phyloP scores from a whole-genome alignment of 2,113 vertebrate species.

The Chaetura pelagica region DNA sequence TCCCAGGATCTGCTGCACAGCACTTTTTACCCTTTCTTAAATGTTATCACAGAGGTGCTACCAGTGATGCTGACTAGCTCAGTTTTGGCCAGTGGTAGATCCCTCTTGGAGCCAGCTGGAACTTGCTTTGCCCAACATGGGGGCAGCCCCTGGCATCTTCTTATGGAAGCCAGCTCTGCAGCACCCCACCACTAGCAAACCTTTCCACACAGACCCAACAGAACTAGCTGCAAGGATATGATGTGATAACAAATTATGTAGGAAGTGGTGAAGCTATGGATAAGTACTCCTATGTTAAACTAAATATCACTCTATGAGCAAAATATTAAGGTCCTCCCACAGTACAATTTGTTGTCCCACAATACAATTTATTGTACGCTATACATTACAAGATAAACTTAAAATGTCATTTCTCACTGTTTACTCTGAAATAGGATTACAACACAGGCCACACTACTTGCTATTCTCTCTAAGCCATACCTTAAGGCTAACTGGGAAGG shows the following conservation, averaged over 20 bases:
- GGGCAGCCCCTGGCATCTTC: not conserved
- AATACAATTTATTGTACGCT: not conserved
- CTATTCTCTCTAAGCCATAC: not conserved
- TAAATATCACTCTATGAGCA: not conserved
- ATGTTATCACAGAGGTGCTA: not conserved
- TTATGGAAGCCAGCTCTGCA: not conserved
- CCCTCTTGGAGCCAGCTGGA: not conserved
- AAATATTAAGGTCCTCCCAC: not conserved
- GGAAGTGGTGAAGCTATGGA: not conserved
- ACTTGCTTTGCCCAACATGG: not conserved
- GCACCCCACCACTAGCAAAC: not conserved
- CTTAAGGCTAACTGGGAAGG: slow-evolving; percentile 16
- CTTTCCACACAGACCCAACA: not conserved
- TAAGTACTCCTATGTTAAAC: not conserved
- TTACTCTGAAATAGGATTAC: slow-evolving; percentile 20
- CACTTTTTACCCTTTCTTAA: not conserved
- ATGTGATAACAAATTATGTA: not conserved
- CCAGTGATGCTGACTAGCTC: rapidly evolving
- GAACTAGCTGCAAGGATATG: not conserved
- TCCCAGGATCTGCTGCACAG: not conserved
- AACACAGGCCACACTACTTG: not conserved
- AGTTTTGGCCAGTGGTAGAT: not conserved
- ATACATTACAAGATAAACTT: not conserved
- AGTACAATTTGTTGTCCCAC: not conserved
- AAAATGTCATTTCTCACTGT: not conserved